Evolutionary conservation across 2,888 invertebrate genomes (phyloP), one percentile per base, ranked within the genome.

Genomic region (Agriopis leucophaearia): DNA sequence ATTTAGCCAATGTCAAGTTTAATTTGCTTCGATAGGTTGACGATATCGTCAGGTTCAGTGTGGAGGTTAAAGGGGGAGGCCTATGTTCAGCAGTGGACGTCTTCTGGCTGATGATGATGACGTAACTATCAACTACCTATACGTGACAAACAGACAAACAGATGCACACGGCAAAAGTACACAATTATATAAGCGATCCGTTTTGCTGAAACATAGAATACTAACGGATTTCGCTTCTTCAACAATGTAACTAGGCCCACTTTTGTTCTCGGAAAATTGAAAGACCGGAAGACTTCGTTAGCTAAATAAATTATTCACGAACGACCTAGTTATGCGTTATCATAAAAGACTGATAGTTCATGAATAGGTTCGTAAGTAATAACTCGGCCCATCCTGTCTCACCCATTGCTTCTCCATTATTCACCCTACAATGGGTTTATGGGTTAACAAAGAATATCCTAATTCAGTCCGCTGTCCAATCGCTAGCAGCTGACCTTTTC

Each of bases 361-460:
- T 58, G 58, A 58, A 58, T 47, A 18, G 50, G 42, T 18, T 44
- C 38, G 15, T 45, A 52, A 61, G 62, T 16, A 36, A 54, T 62
- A 61, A 61, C 61, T 36, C 52, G 45, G 13, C 45, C 54, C 54
- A 62, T 62, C 62, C 54, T 62, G 62, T 51, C 57, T 59, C 50
- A 38, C 45, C 61, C 52, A 44, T 40, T 60, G 18, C 45, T 18
- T 5, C 42, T 12, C 9, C 59, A 18, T 59, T 59, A 50, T 59
- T 59, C 50, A 38, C 36, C 27, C 40, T 38, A 59, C 59, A 59
- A 59, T 59, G 27, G 57, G 18, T 58, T 48, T 16, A 62, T 62
- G 54, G 47, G 45, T 62, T 45, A 38, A 62, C 62, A 62, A 62
- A 47, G 62, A 62, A 62, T 62, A 62, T 62, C 54, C 54, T 62